Conservation (phyloP, 1,140 invertebrate genomes). For the Cecropterus lyciades region DNA sequence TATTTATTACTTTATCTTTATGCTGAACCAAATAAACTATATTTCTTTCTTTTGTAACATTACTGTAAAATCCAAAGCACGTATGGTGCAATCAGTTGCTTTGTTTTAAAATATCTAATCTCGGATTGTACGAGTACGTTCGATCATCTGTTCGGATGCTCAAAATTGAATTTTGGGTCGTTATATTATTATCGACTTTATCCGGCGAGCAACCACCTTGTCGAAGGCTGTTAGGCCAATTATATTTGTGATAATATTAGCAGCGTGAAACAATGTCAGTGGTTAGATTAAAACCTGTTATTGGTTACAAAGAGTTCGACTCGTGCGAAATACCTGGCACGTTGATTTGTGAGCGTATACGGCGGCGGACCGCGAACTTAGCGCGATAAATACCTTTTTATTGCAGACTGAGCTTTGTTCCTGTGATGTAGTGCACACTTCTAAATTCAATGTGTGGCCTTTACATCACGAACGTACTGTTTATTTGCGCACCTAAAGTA, state of each 20-base stretch:
- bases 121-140: no score
- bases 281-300: constrained; percentile 1
- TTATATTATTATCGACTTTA: no score
- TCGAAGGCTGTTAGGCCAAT: not conserved
- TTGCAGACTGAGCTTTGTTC: constrained; percentile 17
- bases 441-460: not conserved
- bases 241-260: not conserved
- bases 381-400: constrained; percentile 12
- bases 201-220: no score
- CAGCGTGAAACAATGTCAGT: constrained; percentile 1
- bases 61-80: no score
- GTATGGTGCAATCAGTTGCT: no score
- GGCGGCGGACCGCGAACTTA: constrained; percentile 7
- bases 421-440: not conserved
- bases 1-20: no score
- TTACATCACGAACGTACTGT: not conserved
- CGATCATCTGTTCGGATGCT: no score
- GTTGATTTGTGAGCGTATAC: constrained; percentile 6
- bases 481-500: constrained; percentile 1
- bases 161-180: no score
- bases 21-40: no score
- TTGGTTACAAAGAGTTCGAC: not conserved
- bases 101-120: no score
- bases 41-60: no score
- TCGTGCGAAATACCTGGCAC: constrained; percentile 8